Conservation (phyloP, 37 sponge, comb jelly and placozoan genomes). For the Geodia barretti region DNA sequence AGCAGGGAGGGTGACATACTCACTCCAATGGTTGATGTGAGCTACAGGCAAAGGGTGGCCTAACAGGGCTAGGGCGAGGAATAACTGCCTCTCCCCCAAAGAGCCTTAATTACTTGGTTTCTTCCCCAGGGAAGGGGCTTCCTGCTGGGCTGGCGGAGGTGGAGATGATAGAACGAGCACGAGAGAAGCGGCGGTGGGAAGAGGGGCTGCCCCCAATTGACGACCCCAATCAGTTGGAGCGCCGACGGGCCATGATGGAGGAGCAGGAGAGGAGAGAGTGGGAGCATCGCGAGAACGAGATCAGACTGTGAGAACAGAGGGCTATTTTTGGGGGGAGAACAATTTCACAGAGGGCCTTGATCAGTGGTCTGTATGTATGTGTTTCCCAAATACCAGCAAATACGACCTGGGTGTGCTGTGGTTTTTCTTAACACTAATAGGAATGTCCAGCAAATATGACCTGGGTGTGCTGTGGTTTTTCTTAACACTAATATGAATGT, state of each 20-base stretch:
- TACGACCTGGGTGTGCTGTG: too few species aligned
- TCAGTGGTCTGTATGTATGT: neutral
- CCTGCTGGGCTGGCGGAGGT: constrained; percentile 98
- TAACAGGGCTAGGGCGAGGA: too few species aligned
- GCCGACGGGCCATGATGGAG: constrained; percentile 94
- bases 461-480: too few species aligned
- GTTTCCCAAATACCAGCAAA: too few species aligned
- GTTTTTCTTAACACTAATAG: too few species aligned
- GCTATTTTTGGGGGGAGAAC: neutral
- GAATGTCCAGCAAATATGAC: too few species aligned
- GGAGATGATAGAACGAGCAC: constrained; percentile 97
- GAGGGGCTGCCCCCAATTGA: constrained; percentile 80
- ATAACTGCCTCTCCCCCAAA: too few species aligned
- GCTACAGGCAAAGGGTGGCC: too few species aligned
- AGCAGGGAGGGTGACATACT: too few species aligned
- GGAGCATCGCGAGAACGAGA: constrained; percentile 89
- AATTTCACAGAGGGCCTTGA: neutral
- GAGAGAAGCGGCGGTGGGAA: constrained; percentile 94
- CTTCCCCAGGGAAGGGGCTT: constrained; percentile 82
- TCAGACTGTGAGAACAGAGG: constrained; percentile 59
- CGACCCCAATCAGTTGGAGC: constrained; percentile 75
- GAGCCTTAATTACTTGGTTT: too few species aligned
- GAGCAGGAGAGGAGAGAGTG: constrained; percentile 97
- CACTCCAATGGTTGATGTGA: too few species aligned
- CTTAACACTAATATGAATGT: too few species aligned